Conservation (phyloP, 53 echinoderm and acorn worm species). For the Echinometra lucunter region DNA sequence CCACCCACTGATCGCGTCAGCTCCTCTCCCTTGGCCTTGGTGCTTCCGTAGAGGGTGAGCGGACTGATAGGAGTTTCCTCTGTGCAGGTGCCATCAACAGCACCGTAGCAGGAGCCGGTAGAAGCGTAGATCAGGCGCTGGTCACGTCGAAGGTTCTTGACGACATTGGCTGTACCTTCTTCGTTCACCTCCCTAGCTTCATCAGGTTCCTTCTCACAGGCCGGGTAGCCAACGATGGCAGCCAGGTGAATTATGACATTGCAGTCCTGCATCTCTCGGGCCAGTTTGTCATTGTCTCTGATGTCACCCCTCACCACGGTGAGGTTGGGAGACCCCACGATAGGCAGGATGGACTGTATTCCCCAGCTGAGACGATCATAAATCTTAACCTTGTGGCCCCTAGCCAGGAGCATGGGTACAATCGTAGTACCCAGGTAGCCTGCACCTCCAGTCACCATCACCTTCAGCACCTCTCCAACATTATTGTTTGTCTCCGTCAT, state of each 20-base stretch:
- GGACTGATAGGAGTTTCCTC: slow-evolving; percentile 87
- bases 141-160: slow-evolving; percentile 63
- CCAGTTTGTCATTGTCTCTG: slow-evolving; percentile 66
- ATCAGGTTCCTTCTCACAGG: slow-evolving; percentile 87
- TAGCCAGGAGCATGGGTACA: slow-evolving; percentile 79
- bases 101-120: slow-evolving; percentile 89
- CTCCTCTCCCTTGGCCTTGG: slow-evolving; percentile 87
- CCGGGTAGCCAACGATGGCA: slow-evolving; percentile 90
- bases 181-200: slow-evolving; percentile 79
- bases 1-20: slow-evolving; percentile 76
- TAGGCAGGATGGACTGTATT: slow-evolving; percentile 69
- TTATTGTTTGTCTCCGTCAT: slow-evolving; percentile 44
- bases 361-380: slow-evolving; percentile 86
- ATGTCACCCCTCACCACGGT: slow-evolving; percentile 77
- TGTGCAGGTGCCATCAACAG: slow-evolving; percentile 82
- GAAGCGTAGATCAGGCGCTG: slow-evolving; percentile 85
- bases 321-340: slow-evolving; percentile 76
- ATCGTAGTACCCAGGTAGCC: slow-evolving; percentile 87
- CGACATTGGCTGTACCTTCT: slow-evolving; percentile 79
- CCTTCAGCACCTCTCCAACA: slow-evolving; percentile 34
- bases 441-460: slow-evolving; percentile 89
- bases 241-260: slow-evolving; percentile 87
- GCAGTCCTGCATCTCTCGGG: slow-evolving; percentile 73
- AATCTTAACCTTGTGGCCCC: slow-evolving; percentile 78
- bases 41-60: slow-evolving; percentile 85